phyloP scores from a whole-genome alignment of 2,888 invertebrate species.

The Nomada ferruginata region DNA sequence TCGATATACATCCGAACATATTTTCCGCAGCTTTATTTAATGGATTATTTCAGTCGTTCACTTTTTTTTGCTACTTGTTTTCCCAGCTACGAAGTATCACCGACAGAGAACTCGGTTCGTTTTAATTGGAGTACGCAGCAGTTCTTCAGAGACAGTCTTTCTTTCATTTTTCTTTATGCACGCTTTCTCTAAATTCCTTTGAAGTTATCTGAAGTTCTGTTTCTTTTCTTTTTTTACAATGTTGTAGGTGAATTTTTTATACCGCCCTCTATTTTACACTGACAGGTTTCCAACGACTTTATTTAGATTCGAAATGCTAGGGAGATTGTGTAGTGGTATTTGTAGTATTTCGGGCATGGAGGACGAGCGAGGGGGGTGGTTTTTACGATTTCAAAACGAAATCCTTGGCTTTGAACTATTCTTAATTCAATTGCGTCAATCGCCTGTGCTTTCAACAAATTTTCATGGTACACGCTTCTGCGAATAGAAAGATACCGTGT shows the following conservation, averaged over 20 bases:
- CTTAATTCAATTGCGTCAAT: conserved; percentile 2
- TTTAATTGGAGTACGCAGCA: too few relatives aligned
- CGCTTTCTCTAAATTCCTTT: background rate
- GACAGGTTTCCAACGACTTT: too few relatives aligned
- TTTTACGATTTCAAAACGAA: background rate
- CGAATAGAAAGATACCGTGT: background rate
- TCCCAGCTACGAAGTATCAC: too few relatives aligned
- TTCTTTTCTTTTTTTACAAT: too few relatives aligned
- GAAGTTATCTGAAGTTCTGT: background rate
- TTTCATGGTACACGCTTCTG: background rate
- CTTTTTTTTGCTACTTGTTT: too few relatives aligned
- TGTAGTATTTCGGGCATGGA: too few relatives aligned
- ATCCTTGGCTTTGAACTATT: background rate
- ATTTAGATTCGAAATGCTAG: background rate
- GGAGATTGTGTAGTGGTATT: background rate
- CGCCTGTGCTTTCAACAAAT: background rate
- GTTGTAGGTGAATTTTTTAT: background rate
- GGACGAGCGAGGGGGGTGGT: background rate
- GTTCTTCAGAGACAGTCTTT: background rate
- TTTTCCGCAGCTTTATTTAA: too few relatives aligned
- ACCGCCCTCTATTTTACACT: background rate
- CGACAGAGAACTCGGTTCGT: too few relatives aligned
- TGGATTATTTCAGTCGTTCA: too few relatives aligned
- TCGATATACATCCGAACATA: too few relatives aligned
- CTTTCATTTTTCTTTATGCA: background rate